These are phyloP conservation scores for Phaonia tiefii DNA, from an alignment of 2,888 invertebrate species.

Conservation along the genomic window DNA sequence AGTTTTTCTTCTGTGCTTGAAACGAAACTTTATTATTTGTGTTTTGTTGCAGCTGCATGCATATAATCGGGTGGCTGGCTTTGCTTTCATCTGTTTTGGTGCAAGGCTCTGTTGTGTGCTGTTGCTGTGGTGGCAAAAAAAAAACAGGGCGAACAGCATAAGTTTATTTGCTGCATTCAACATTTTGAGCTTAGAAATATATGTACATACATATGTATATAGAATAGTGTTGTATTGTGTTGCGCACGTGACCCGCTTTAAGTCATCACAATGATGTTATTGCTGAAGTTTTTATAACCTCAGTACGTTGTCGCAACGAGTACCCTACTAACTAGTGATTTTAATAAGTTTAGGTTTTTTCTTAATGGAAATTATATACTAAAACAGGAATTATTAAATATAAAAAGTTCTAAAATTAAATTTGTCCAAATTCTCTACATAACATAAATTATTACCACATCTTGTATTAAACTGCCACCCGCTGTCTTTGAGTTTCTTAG, in stretches of 20 bases:
- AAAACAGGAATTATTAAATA: no score
- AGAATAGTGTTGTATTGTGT: slow-evolving; percentile 27
- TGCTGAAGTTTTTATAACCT: no score
- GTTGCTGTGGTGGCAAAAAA: neutral
- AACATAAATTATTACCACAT: neutral
- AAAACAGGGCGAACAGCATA: slow-evolving; percentile 15
- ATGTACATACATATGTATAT: neutral
- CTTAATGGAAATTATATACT: no score
- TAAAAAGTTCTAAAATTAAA: no score
- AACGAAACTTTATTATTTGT: slow-evolving; percentile 26
- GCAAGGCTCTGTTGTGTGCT: slow-evolving; percentile 17
- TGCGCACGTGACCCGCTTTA: slow-evolving; percentile 63
- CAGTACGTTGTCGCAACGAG: no score
- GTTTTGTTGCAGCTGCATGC: slow-evolving; percentile 24
- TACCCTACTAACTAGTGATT: no score
- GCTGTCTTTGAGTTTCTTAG: neutral
- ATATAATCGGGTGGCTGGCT: slow-evolving; percentile 1
- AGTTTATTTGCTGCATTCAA: slow-evolving; percentile 61
- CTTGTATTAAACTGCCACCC: neutral
- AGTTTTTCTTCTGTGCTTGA: neutral
- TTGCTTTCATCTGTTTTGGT: slow-evolving; percentile 34
- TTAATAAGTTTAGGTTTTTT: no score
- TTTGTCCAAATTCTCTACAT: no score
- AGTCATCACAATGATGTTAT: neutral
- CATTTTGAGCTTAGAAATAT: slow-evolving; percentile 13